A percentile compares a stretch with the other conserved stretches of the same genome.
Conservation (phyloP, 2,888 invertebrate species). For the Microplitis deprimator region DNA sequence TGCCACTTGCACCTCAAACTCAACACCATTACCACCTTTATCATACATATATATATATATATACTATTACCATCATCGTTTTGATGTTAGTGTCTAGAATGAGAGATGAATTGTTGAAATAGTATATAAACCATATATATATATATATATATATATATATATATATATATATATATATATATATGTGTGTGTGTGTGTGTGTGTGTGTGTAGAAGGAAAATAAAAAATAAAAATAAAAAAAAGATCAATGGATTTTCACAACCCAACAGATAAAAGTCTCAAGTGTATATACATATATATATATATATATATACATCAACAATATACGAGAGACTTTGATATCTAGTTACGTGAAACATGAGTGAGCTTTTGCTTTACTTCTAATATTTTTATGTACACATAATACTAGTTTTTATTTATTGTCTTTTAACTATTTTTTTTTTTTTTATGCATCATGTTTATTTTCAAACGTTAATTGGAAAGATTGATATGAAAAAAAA, state of each 20-base stretch:
- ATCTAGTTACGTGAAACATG: slow-evolving; percentile 15
- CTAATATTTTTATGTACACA: not conserved
- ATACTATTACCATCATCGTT: not conserved
- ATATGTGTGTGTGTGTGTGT: no score
- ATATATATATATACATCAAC: not conserved
- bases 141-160: no score
- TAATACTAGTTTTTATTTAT: not conserved
- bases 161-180: no score
- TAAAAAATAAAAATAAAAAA: slow-evolving; percentile 11
- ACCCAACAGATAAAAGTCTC: slow-evolving; percentile 11
- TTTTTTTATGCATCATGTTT: not conserved
- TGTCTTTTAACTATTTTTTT: not conserved
- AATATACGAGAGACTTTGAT: slow-evolving; percentile 1
- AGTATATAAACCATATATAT: not conserved
- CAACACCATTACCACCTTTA: not conserved
- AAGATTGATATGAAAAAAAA: not conserved
- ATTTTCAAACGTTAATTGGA: not conserved
- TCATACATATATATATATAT: not conserved
- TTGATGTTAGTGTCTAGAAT: slow-evolving; percentile 16
- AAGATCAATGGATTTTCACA: slow-evolving; percentile 19
- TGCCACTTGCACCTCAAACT: not conserved
- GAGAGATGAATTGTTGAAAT: slow-evolving; percentile 11
- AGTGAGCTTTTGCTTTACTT: slow-evolving; percentile 4
- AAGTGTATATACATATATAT: not conserved
- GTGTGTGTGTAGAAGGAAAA: not conserved